Percentiles rank a stretch among this genome's conserved stretches.
These are phyloP conservation scores for Acleris holmiana DNA, from an alignment of 2,888 invertebrate genomes.

Conservation along the genomic window DNA sequence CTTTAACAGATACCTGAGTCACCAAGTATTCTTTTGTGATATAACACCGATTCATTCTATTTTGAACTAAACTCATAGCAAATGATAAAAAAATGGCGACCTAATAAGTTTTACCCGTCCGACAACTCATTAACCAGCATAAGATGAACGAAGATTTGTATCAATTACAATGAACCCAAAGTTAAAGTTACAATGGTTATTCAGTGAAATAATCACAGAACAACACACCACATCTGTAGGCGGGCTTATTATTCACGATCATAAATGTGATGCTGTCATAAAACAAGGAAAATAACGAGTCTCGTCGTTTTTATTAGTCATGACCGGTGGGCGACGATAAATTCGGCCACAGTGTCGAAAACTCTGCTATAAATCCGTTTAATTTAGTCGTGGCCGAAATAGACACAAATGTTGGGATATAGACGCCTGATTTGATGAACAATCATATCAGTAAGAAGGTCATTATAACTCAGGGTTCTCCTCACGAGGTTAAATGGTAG, in stretches of 20 bases:
- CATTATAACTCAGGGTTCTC: neutral
- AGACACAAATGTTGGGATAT: conserved; percentile 21
- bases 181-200: neutral
- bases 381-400: conserved; percentile 24
- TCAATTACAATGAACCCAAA: no score
- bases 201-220: conserved; percentile 6
- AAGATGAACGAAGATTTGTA: no score
- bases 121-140: no score
- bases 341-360: conserved; percentile 44
- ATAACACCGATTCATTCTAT: no score
- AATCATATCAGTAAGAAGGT: neutral
- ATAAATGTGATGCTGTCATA: conserved; percentile 56
- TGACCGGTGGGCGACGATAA: conserved; percentile 47
- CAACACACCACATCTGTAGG: conserved; percentile 17
- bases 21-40: no score
- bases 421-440: conserved; percentile 8
- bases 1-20: no score
- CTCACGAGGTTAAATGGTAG: neutral
- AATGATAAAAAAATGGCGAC: no score
- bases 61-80: no score
- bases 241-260: conserved; percentile 54
- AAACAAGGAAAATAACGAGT: conserved; percentile 58
- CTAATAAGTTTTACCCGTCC: no score
- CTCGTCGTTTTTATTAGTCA: conserved; percentile 49
- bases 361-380: conserved; percentile 38